A percentile compares a stretch with the other conserved stretches of the same genome.
phyloP scores from a whole-genome alignment of 1,140 invertebrate species.

The Hyles vespertilio region DNA sequence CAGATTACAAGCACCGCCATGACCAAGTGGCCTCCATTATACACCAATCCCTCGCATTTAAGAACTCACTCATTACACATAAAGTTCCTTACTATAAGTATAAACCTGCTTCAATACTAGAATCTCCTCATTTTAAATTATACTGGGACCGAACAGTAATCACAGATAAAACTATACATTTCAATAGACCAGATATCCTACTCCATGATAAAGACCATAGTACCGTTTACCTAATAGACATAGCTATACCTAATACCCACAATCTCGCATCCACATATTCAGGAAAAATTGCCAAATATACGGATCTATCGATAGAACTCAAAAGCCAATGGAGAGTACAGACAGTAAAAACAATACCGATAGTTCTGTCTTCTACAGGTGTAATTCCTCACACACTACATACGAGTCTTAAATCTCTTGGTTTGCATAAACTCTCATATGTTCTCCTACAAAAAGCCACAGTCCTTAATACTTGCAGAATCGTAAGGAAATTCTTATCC shows the following conservation, averaged over 20 bases:
- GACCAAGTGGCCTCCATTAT: conserved; percentile 22
- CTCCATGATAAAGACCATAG: conserved; percentile 11
- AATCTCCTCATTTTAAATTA: conserved; percentile 4
- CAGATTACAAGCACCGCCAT: conserved; percentile 23
- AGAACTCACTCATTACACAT: conserved; percentile 12
- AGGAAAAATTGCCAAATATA: conserved; percentile 17
- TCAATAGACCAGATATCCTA: conserved; percentile 18
- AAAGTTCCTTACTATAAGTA: conserved; percentile 17
- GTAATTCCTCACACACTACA: conserved; percentile 20
- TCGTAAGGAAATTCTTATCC: conserved; percentile 22
- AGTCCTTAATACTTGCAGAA: conserved; percentile 23
- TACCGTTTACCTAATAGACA: conserved; percentile 18
- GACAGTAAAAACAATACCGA: conserved; percentile 13
- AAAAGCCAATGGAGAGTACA: conserved; percentile 11
- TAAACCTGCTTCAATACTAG: conserved; percentile 10
- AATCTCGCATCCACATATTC: conserved; percentile 3
- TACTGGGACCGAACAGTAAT: conserved; percentile 23
- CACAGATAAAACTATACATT: conserved; percentile 19
- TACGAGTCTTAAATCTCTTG: conserved; percentile 11
- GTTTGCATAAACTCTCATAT: conserved; percentile 14
- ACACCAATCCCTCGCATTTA: conserved; percentile 16
- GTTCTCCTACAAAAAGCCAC: neutral
- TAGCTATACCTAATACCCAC: conserved; percentile 10
- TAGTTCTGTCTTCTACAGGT: conserved; percentile 22
- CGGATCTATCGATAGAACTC: conserved; percentile 18